Evolutionary conservation across 2,888 invertebrate species (phyloP).

Genomic region (Urechis unicinctus): DNA sequence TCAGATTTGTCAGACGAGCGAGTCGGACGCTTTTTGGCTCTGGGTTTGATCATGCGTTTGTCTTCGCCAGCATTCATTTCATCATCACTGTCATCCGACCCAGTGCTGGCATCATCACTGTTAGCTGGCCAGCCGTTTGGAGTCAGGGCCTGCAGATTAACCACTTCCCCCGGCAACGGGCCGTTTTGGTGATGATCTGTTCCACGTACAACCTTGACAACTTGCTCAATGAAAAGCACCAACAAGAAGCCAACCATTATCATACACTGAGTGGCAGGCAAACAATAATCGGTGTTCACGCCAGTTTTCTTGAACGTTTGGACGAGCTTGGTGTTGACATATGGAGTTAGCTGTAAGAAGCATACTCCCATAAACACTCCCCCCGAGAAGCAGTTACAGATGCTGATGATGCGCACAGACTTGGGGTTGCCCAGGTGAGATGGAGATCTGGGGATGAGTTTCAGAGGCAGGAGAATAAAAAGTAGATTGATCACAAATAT

Average conservation of each 20-base stretch:
- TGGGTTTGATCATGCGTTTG: neutral
- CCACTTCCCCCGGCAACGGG: neutral
- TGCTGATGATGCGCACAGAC: conserved; percentile 14
- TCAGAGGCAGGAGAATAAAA: conserved; percentile 15
- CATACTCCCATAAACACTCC: conserved; percentile 47
- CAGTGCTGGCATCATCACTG: neutral
- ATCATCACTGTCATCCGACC: neutral
- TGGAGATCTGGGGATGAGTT: conserved; percentile 10
- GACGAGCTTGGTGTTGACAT: conserved; percentile 31
- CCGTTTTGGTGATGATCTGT: neutral
- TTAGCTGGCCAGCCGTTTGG: conserved; percentile 1
- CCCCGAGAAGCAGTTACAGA: conserved; percentile 36
- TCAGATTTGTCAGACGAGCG: neutral
- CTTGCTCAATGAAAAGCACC: conserved; percentile 37
- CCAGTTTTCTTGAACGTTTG: conserved; percentile 27
- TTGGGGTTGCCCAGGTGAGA: neutral
- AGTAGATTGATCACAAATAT: conserved; percentile 16
- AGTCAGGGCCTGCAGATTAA: neutral
- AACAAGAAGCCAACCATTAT: conserved; percentile 43
- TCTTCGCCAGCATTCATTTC: neutral
- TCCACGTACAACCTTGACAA: conserved; percentile 16
- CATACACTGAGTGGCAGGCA: conserved; percentile 11
- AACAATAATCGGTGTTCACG: conserved; percentile 24
- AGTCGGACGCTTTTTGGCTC: neutral
- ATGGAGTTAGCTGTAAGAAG: conserved; percentile 43